Conservation (phyloP, 2,113 vertebrate genomes). For the Xiphias gladius region DNA sequence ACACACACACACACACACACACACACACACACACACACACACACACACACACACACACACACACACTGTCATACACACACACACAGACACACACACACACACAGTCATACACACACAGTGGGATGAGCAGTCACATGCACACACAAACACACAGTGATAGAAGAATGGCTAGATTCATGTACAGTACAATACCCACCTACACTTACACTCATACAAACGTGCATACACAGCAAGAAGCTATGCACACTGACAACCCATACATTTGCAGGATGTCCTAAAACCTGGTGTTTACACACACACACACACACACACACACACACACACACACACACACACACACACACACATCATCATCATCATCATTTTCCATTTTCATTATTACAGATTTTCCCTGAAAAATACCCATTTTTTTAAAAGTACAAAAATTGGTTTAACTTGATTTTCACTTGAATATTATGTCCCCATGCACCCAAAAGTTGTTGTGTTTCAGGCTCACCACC, state of each 20-base stretch:
- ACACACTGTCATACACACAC: slow-evolving; percentile 14
- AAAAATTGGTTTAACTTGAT: background rate
- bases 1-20: slow-evolving; percentile 27
- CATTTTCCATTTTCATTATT: background rate
- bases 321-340: background rate
- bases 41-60: slow-evolving; percentile 53
- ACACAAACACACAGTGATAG: slow-evolving; percentile 23
- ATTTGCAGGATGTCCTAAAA: background rate
- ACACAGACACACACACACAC: slow-evolving; percentile 75
- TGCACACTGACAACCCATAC: background rate
- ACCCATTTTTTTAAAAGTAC: background rate
- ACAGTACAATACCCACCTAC: slow-evolving; percentile 25
- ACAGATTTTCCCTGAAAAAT: background rate
- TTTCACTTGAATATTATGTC: background rate
- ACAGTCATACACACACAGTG: slow-evolving; percentile 7
- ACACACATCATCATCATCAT: background rate
- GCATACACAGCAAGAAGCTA: slow-evolving; percentile 7
- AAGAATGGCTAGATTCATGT: slow-evolving; percentile 34
- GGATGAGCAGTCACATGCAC: slow-evolving; percentile 18
- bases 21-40: slow-evolving; percentile 66
- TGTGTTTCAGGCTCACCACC: background rate
- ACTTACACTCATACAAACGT: background rate
- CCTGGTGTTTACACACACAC: background rate
- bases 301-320: background rate
- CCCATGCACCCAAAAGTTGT: background rate